Conservation (phyloP, 2,888 invertebrate genomes). For the Zaprionus bogoriensis region DNA sequence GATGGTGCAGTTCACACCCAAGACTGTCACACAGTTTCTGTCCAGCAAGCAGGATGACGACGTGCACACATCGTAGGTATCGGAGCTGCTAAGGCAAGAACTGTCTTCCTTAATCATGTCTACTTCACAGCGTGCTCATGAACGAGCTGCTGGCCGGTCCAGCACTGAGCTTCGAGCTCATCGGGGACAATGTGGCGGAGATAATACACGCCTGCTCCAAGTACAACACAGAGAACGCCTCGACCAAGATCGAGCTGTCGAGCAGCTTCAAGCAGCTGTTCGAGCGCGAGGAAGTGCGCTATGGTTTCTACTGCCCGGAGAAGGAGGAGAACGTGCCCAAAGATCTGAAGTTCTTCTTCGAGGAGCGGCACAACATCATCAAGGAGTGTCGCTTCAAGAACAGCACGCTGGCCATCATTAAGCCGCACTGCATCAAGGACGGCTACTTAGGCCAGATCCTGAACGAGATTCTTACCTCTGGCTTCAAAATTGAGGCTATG, state of each 20-base stretch:
- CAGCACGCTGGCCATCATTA: constrained; percentile 92
- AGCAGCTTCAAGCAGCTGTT: constrained; percentile 86
- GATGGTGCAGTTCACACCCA: constrained; percentile 87
- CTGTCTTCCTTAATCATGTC: not conserved
- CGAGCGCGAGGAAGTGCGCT: constrained; percentile 87
- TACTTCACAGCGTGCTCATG: constrained; percentile 66
- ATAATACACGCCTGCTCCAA: constrained; percentile 69
- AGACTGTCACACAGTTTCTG: constrained; percentile 87
- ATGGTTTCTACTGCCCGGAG: constrained; percentile 88
- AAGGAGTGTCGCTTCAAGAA: constrained; percentile 86
- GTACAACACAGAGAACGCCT: constrained; percentile 53
- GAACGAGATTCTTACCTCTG: constrained; percentile 88
- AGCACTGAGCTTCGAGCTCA: constrained; percentile 79
- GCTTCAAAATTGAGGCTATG: constrained; percentile 90
- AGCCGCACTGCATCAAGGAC: constrained; percentile 93
- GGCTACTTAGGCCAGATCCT: constrained; percentile 88
- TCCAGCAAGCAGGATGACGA: constrained; percentile 84
- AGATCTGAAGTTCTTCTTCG: constrained; percentile 86
- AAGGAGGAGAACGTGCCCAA: constrained; percentile 82
- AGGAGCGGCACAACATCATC: constrained; percentile 83
- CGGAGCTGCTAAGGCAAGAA: no score
- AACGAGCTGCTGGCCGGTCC: constrained; percentile 75
- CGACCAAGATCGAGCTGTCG: constrained; percentile 48
- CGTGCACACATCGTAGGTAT: constrained; percentile 86
- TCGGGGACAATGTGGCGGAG: constrained; percentile 80